Percentiles rank a stretch among this genome's conserved stretches.
These are phyloP conservation scores for Drosophila monieri DNA, from an alignment of 2,888 invertebrate genomes.

Conservation along the genomic window DNA sequence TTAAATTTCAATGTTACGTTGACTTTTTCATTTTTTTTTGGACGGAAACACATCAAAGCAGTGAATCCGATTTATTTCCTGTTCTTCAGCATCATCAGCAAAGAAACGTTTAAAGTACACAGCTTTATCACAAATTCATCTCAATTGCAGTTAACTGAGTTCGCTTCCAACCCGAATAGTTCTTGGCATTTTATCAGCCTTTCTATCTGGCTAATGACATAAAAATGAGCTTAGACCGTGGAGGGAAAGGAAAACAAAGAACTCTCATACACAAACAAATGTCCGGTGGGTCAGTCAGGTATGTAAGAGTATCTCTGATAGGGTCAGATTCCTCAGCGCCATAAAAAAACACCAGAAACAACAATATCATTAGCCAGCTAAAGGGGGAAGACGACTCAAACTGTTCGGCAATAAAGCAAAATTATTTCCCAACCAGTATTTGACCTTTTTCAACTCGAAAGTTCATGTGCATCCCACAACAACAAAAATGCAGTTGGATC, in stretches of 20 bases:
- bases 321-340: conserved; percentile 45
- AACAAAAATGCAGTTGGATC: conserved; percentile 63
- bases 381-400: conserved; percentile 29
- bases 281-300: conserved; percentile 33
- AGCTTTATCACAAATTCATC: conserved; percentile 32
- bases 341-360: conserved; percentile 48
- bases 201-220: conserved; percentile 62
- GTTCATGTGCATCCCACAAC: conserved; percentile 67
- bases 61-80: conserved; percentile 29
- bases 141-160: conserved; percentile 22
- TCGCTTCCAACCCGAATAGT: conserved; percentile 22
- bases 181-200: conserved; percentile 50
- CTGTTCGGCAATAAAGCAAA: conserved; percentile 58
- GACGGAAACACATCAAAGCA: conserved; percentile 8
- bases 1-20: conserved; percentile 48
- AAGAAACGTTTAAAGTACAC: conserved; percentile 10
- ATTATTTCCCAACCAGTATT: conserved; percentile 66
- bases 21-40: conserved; percentile 1
- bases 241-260: not conserved
- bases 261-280: conserved; percentile 20
- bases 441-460: conserved; percentile 73
- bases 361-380: conserved; percentile 24
- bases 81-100: not conserved
- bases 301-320: conserved; percentile 39
- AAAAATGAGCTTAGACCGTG: conserved; percentile 41